Conservation (phyloP, 1,140 invertebrate genomes). For the Agraylea sexmaculata region DNA sequence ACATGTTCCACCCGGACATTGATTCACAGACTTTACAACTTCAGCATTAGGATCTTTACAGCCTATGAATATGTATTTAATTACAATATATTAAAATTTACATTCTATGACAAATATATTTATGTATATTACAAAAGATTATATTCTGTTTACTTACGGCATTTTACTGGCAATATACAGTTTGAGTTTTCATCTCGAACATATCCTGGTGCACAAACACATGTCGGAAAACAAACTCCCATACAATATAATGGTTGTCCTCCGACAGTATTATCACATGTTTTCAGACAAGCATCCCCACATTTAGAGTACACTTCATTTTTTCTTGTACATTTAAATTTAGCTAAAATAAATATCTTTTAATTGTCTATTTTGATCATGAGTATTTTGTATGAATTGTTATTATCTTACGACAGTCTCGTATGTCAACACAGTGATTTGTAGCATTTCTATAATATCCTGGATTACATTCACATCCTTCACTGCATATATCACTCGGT, state of each 20-base stretch:
- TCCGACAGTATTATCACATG: slow-evolving; percentile 12
- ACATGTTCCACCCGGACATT: too few species aligned
- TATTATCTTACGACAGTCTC: background rate
- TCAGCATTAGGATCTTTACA: too few species aligned
- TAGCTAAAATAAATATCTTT: background rate
- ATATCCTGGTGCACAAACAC: slow-evolving; percentile 13
- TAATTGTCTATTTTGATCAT: background rate
- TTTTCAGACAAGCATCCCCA: slow-evolving; percentile 13
- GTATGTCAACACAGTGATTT: background rate
- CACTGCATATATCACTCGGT: slow-evolving; percentile 2
- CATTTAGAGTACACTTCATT: background rate
- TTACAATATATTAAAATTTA: too few species aligned
- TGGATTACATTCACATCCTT: background rate
- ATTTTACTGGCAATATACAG: slow-evolving; percentile 12
- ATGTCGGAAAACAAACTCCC: slow-evolving; percentile 6
- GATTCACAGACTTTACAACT: too few species aligned
- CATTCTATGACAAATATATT: too few species aligned
- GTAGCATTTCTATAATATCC: slow-evolving; percentile 1
- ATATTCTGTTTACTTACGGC: slow-evolving; percentile 10
- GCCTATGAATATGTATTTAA: too few species aligned
- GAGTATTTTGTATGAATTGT: slow-evolving; percentile 1
- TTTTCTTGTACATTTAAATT: background rate
- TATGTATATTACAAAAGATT: too few species aligned
- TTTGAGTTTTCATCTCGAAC: slow-evolving; percentile 9
- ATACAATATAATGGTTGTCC: slow-evolving; percentile 1